Conservation (phyloP, 1,140 invertebrate species). For the Pseudomyrmex sp. region DNA sequence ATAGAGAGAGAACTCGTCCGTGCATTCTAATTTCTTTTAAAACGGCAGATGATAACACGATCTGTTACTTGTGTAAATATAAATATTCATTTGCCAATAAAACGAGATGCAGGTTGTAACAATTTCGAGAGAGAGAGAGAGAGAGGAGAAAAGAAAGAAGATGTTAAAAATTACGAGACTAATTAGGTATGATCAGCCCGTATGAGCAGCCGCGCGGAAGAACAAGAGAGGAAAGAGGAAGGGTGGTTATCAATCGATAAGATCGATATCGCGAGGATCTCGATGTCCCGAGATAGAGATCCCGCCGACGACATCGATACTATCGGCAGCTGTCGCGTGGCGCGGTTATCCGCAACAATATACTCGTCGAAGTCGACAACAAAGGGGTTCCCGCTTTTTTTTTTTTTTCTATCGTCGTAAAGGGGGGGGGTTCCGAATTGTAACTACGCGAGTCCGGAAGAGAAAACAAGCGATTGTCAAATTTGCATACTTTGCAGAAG, state of each 20-base stretch:
- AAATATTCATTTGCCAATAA: background rate
- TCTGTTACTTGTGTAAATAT: conserved; percentile 4
- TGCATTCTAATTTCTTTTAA: background rate
- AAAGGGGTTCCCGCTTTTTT: conserved; percentile 60
- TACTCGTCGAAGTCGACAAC: conserved; percentile 59
- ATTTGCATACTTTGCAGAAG: background rate
- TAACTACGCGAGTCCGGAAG: background rate
- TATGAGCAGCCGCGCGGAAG: background rate
- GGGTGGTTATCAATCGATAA: conserved; percentile 11
- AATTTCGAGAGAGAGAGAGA: background rate
- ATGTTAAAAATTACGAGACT: conserved; percentile 1
- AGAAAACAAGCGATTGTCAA: conserved; percentile 7
- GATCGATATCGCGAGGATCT: conserved; percentile 40
- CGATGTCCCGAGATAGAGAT: conserved; percentile 47
- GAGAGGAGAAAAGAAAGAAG: background rate
- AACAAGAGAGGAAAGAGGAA: background rate
- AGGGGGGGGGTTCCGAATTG: conserved; percentile 13
- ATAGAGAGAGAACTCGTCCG: background rate
- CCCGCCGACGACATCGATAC: conserved; percentile 65
- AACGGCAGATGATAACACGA: background rate
- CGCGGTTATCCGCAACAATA: conserved; percentile 62
- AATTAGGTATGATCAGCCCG: background rate
- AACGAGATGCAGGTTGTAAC: background rate
- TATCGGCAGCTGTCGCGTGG: conserved; percentile 70
- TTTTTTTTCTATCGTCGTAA: conserved; percentile 33